Base-by-base conservation (phyloP, 2,888 invertebrate genomes). In the Pristionchus entomophagus region DNA sequence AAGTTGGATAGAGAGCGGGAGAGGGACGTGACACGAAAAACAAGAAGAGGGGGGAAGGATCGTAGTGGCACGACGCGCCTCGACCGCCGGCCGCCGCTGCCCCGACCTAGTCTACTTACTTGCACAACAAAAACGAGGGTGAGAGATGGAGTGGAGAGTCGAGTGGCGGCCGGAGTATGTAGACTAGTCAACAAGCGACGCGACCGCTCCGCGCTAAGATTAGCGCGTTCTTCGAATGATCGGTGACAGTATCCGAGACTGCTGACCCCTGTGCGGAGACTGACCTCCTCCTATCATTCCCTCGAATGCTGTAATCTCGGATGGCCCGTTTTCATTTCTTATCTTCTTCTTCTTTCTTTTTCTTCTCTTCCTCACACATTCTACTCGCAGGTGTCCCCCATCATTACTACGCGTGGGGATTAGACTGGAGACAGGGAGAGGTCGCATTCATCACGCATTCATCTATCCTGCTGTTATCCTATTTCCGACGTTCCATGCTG, bases 141-240 rank as follows among this genome's bases (percentile, higher is more conserved):
- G 29, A 35, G 45, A 45, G 77, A 29, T 41, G n/a, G 77, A 41
- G 77, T 14, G 8, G 73, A 45, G 73, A 45, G 45, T 41, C 2
- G 78, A 45, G 51, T 26, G 51, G 77, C 6, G 77, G 51, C 51
- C 32, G 35, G 51, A 78, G 29, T 32, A 29, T 29, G 77, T 29
- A 49, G 77, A 77, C 45, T 49, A 51, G 78, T 29, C 51, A 59
- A 82, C 82, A 84, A 51, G 65, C 83, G 32, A 84, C 83, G 83
- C 83, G 65, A 26, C 83, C 83, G 65, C 83, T n/a, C 45, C 83
- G 83, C 83, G 83, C 65, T 51, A 29, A 51, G 49, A 80, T 80
- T 29, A 80, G 78, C 29, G 51, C 29, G 41, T 41, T 17, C 41
- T 73, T 73, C 45, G 73, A 73, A 73, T 73, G 45, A 32, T 22